These are phyloP conservation scores for Amazona guildingii DNA, from an alignment of 2,113 vertebrate species.

Conservation along the genomic window DNA sequence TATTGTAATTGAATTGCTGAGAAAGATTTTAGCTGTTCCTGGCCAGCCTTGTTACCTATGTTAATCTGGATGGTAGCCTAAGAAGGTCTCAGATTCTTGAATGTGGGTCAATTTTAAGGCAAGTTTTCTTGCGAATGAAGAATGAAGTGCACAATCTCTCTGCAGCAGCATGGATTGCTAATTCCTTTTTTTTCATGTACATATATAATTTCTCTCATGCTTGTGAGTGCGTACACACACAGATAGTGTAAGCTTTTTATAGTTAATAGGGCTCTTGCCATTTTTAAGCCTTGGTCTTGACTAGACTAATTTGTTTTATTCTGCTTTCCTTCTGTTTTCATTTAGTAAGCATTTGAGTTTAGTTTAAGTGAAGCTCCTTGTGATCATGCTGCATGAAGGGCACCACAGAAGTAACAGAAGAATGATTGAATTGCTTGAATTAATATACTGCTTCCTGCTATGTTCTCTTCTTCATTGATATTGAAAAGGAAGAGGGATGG, in stretches of 20 bases:
- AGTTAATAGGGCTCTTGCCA: conserved; percentile 58
- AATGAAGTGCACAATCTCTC: conserved; percentile 40
- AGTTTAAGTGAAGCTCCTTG: conserved; percentile 55
- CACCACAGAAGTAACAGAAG: not conserved
- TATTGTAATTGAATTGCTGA: not conserved
- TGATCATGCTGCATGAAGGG: conserved; percentile 54
- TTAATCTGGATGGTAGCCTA: conserved; percentile 28
- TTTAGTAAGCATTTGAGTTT: conserved; percentile 28
- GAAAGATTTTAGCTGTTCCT: not conserved
- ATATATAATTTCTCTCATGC: not conserved
- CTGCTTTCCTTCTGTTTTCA: conserved; percentile 58
- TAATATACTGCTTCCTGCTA: not conserved
- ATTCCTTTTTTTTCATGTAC: conserved; percentile 32
- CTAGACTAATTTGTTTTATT: conserved; percentile 69
- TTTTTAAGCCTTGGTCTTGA: conserved; percentile 61
- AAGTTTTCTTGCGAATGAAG: conserved; percentile 49
- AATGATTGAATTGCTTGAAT: conserved; percentile 48
- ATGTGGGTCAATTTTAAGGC: conserved; percentile 4
- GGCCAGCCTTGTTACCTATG: conserved; percentile 23
- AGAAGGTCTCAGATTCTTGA: not conserved
- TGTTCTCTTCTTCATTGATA: not conserved
- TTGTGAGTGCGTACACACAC: not conserved
- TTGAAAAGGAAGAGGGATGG: not conserved
- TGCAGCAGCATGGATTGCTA: conserved; percentile 48
- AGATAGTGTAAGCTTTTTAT: conserved; percentile 55